A percentile compares a stretch with the other conserved stretches of the same genome.
Evolutionary conservation across 2,113 vertebrate species (phyloP).

Genomic region (Epinephelus lanceolatus): DNA sequence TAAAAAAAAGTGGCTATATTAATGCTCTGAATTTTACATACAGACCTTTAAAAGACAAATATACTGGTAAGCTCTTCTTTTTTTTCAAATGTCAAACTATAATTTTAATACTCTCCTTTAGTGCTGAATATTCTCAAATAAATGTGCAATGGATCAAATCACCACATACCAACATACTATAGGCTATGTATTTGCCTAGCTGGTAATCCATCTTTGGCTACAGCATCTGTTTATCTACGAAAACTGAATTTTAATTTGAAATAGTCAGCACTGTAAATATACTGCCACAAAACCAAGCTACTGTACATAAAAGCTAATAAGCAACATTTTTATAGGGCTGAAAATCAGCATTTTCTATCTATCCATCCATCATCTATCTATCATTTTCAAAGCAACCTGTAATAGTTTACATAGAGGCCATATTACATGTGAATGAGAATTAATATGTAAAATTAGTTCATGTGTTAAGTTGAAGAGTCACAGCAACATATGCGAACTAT

Average conservation of each 20-base stretch:
- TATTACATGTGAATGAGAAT: background rate
- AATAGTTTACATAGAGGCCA: background rate
- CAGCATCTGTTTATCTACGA: too few species aligned
- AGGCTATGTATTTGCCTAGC: too few species aligned
- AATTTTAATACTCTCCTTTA: background rate
- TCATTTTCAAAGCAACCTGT: background rate
- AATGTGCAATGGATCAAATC: too few species aligned
- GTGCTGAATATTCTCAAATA: background rate
- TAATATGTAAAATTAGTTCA: background rate
- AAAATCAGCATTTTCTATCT: too few species aligned
- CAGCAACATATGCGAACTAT: background rate
- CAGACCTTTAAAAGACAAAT: too few species aligned
- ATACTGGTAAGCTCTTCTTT: background rate
- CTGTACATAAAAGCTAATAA: background rate
- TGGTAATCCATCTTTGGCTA: too few species aligned
- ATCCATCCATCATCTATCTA: background rate
- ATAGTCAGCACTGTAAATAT: background rate
- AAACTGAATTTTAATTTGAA: too few species aligned
- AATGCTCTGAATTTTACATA: too few species aligned
- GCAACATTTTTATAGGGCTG: background rate
- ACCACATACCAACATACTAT: too few species aligned
- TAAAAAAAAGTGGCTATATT: too few species aligned
- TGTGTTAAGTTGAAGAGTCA: background rate
- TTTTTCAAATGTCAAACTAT: background rate
- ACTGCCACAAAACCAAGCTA: background rate